Conservation (phyloP, 2,888 invertebrate genomes). For the Pristionchus arcanus region DNA sequence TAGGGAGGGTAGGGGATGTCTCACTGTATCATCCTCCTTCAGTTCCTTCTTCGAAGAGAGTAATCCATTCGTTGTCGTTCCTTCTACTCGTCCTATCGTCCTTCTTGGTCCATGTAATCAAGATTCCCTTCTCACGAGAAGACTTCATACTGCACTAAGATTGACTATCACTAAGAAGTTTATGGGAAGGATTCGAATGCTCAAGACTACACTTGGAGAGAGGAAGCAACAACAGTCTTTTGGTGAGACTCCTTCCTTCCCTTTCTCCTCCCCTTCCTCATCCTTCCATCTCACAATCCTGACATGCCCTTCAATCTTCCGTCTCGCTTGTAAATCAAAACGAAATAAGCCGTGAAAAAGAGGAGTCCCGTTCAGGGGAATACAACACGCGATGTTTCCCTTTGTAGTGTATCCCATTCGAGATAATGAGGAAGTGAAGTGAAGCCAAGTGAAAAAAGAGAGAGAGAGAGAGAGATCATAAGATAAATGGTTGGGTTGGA, state of each 20-base stretch:
- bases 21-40: neutral
- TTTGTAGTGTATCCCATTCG: neutral
- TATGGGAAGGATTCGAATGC: conserved; percentile 40
- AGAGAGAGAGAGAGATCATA: neutral
- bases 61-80: conserved; percentile 95
- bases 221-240: conserved; percentile 28
- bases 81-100: conserved; percentile 98
- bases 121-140: conserved; percentile 36
- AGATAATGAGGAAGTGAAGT: neutral
- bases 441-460: neutral
- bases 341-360: conserved; percentile 54
- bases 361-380: neutral
- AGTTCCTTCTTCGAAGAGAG: conserved; percentile 39
- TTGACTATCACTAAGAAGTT: conserved; percentile 12
- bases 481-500: conserved; percentile 22
- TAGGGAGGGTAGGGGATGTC: neutral
- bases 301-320: conserved; percentile 33
- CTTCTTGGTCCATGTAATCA: conserved; percentile 89
- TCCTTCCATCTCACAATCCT: neutral
- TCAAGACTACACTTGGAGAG: conserved; percentile 53
- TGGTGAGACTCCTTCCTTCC: neutral
- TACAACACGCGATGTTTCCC: neutral
- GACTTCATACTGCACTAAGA: conserved; percentile 37
- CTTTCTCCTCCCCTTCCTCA: too few species aligned
- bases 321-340: conserved; percentile 41